These are phyloP conservation scores for Cliona cf. orientalis DNA, from an alignment of 37 sponge, comb jelly and placozoan species.

Conservation along the genomic window DNA sequence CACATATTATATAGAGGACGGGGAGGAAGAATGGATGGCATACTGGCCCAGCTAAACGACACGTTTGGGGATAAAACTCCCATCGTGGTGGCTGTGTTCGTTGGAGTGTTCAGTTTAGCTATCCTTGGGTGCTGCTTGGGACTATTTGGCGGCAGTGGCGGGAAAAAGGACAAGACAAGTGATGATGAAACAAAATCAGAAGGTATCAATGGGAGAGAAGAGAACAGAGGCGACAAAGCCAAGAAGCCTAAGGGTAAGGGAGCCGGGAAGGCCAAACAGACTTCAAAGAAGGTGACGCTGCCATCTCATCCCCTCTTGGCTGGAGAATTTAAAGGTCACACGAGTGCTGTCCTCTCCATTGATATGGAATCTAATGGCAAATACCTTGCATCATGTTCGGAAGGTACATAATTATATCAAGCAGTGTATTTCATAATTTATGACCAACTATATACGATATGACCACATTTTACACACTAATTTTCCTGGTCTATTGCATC, in stretches of 20 bases:
- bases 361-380: conserved; percentile 75
- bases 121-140: too few relatives aligned
- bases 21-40: not conserved
- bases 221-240: not conserved
- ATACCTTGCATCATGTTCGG: conserved; percentile 77
- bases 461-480: not conserved
- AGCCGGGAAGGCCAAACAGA: conserved; percentile 5
- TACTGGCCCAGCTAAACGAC: too few relatives aligned
- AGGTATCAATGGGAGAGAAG: not conserved
- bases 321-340: conserved; percentile 90
- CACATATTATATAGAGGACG: not conserved
- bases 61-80: not conserved
- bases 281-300: conserved; percentile 23
- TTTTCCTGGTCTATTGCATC: not conserved
- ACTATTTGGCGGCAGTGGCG: not conserved
- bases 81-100: not conserved
- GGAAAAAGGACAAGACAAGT: not conserved
- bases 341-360: conserved; percentile 63
- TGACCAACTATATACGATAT: not conserved
- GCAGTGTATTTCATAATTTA: not conserved
- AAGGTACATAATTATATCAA: conserved; percentile 54
- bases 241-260: conserved; percentile 14
- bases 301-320: conserved; percentile 79
- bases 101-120: not conserved
- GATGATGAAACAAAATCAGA: not conserved